These are phyloP conservation scores for Scylla paramamosain DNA, from an alignment of 1,140 invertebrate species.

Conservation along the genomic window DNA sequence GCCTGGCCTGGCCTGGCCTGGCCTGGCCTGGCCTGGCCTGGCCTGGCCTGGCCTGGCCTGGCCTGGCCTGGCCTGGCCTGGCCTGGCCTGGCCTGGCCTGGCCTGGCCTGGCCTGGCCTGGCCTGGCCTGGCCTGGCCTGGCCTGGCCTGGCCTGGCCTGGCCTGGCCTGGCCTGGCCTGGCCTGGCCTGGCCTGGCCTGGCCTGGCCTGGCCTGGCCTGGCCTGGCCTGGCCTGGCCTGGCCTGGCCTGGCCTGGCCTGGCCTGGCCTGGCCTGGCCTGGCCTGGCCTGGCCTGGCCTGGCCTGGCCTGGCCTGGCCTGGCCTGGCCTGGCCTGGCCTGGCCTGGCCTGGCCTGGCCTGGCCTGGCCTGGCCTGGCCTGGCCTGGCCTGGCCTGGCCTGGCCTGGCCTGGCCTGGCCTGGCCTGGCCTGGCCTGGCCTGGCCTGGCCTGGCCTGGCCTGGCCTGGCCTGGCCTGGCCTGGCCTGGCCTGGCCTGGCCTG, in stretches of 20 bases:
- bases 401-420: slow-evolving; percentile 75
- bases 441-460: slow-evolving; percentile 55
- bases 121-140: too few relatives aligned
- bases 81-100: too few relatives aligned
- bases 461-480: slow-evolving; percentile 44
- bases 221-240: slow-evolving; percentile 48
- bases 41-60: slow-evolving; percentile 45
- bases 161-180: too few relatives aligned
- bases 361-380: slow-evolving; percentile 64
- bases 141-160: too few relatives aligned
- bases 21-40: slow-evolving; percentile 54
- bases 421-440: slow-evolving; percentile 45
- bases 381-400: slow-evolving; percentile 41
- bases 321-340: slow-evolving; percentile 46
- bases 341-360: slow-evolving; percentile 50
- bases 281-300: slow-evolving; percentile 56
- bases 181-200: too few relatives aligned
- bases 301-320: slow-evolving; percentile 58
- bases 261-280: slow-evolving; percentile 50
- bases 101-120: too few relatives aligned
- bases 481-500: slow-evolving; percentile 65
- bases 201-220: background rate
- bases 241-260: slow-evolving; percentile 46
- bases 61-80: slow-evolving; percentile 21
- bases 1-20: slow-evolving; percentile 61